Evolutionary conservation across 2,113 vertebrate species (phyloP), one percentile per base, ranked within the genome.

Genomic region (Ptilorrhoa leucosticta): DNA sequence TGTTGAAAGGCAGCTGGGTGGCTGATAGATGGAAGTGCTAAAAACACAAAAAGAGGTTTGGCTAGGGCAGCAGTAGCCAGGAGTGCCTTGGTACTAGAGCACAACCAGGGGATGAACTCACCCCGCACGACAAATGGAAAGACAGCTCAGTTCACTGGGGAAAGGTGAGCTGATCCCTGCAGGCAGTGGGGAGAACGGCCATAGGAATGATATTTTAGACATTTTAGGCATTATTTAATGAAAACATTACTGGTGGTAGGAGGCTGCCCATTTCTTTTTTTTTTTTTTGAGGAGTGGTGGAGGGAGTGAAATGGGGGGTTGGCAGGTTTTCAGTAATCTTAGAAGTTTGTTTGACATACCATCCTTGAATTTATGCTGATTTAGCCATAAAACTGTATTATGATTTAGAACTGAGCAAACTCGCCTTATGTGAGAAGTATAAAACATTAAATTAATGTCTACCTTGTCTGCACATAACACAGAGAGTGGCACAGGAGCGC

Each of bases 281-380:
- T 20, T 20, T 5, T 18, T 28, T 37, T n/a, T 27, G 11, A 14
- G 4, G 2, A 5, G 8, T 0, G 4, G 1, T 9, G 9, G 3
- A 2, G 9, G 12, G 16, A 20, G 6, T 11, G 37, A 10, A 7
- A 28, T 33, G 7, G 4, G 22, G 22, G 11, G 5, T 56, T 80
- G 21, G 7, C 27, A 53, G 19, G 6, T 4, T 11, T 44, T 65
- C 33, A 30, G 9, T 66, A 63, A 7, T 71, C 37, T 80, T 45
- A 42, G 28, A 61, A 81, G 12, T 17, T 37, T 65, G 3, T 63
- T 83, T 66, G n/a, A 27, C 7, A 30, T 33, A 54, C 7, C 12
- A 24, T 35, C 39, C 24, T 78, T 75, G 18, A 71, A 71, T 71
- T 93, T 81, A 75, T 63, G 19, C n/a, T 75, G 10, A 54, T 45